Base-by-base conservation (phyloP, 2,888 invertebrate genomes). In the Selenia dentaria region DNA sequence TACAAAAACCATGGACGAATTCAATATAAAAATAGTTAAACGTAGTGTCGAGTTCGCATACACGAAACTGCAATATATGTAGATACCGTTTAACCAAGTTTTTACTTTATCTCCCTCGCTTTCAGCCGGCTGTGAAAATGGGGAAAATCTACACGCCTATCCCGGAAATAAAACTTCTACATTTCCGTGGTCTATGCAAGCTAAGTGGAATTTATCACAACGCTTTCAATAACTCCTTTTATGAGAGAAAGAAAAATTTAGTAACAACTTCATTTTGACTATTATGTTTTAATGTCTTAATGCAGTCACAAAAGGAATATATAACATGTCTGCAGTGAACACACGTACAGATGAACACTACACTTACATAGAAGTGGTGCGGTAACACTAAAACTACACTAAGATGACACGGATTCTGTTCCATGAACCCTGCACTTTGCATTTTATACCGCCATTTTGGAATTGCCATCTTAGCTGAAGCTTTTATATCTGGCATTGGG, bases 391-490 rank as follows among this genome's bases (percentile, higher is more conserved):
- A 16, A 16, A n/a, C 35, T 27, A 10, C 8, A 16, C 20, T 22
- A n/a, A 37, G 12, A 28, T 28, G 14, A n/a, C 26, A 16, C 10
- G 11, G 28, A 33, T 45, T 28, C 14, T 44, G 27, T 35, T 39
- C 35, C 39, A 35, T 45, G 47, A 47, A 41, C 47, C 26, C 27
- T 47, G 47, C 40, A 37, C 36, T 47, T 47, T 47, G 36, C 40
- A 41, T 47, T 41, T 27, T 37, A 47, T 32, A 27, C 22, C 12
- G 10, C 16, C 47, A 18, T 47, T 35, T 26, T 18, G n/a, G 31
- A 32, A 37, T 28, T 37, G 40, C 40, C 27, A 32, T 38, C 14
- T 29, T 25, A 4, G 32, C 16, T 8, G 38, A 18, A 10, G 8
- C 26, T 40, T 20, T 22, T 33, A 45, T 22, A 28, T 18, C 10